phyloP scores from a whole-genome alignment of 2,888 invertebrate species.

The Megaustenia siamemsis region DNA sequence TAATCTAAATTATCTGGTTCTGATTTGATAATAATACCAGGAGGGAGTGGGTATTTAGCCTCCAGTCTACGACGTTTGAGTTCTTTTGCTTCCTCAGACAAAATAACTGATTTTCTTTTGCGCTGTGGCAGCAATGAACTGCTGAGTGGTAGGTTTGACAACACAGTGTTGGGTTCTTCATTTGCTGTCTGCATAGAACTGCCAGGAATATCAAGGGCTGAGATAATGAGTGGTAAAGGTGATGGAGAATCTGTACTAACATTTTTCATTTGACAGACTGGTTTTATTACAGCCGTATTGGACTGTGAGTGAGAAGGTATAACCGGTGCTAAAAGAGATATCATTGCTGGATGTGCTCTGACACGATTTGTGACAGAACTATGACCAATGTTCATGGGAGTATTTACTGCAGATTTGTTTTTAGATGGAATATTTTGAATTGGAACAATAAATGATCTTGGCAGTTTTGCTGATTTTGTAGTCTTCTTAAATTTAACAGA shows the following conservation, averaged over 20 bases:
- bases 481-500: too few relatives aligned
- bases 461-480: too few relatives aligned
- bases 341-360: background rate
- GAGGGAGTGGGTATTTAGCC: slow-evolving; percentile 50
- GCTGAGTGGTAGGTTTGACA: slow-evolving; percentile 26
- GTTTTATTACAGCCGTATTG: background rate
- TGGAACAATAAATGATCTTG: background rate
- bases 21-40: slow-evolving; percentile 49
- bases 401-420: background rate
- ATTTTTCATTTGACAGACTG: background rate
- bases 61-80: slow-evolving; percentile 40
- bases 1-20: slow-evolving; percentile 36
- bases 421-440: background rate
- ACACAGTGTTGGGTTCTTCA: background rate
- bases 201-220: background rate
- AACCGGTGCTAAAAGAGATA: background rate
- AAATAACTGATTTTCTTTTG: background rate
- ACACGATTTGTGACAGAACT: background rate
- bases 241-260: background rate
- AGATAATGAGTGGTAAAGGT: background rate
- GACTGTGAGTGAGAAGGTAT: background rate
- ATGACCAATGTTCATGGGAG: background rate
- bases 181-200: background rate
- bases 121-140: slow-evolving; percentile 19
- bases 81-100: slow-evolving; percentile 12